Conservation (phyloP, 2,113 vertebrate genomes). For the Xenopus laevis region DNA sequence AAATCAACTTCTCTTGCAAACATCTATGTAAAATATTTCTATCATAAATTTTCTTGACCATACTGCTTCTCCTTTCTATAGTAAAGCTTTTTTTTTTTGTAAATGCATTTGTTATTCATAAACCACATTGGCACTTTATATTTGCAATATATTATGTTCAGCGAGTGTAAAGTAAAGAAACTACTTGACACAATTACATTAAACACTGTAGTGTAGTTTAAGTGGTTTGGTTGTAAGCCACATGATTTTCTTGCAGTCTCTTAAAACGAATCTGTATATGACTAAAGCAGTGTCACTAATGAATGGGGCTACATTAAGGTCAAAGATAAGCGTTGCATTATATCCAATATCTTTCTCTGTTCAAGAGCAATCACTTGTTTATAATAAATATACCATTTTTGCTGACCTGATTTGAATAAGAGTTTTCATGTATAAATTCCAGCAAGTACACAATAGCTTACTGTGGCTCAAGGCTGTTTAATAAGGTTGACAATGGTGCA, state of each 20-base stretch:
- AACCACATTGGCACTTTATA: constrained; percentile 56
- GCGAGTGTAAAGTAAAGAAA: constrained; percentile 56
- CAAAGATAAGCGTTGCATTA: no score
- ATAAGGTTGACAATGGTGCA: no score
- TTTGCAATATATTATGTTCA: constrained; percentile 61
- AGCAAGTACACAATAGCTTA: no score
- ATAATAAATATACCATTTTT: no score
- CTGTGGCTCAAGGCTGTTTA: no score
- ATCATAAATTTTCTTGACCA: constrained; percentile 59
- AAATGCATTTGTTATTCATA: constrained; percentile 58
- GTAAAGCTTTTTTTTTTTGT: constrained; percentile 47
- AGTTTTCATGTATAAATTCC: no score
- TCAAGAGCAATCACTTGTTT: no score
- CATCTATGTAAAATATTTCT: constrained; percentile 58
- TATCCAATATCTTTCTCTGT: no score
- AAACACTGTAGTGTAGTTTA: constrained; percentile 51
- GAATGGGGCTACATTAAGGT: no score
- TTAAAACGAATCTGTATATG: no score
- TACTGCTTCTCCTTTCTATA: constrained; percentile 47
- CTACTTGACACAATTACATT: constrained; percentile 56
- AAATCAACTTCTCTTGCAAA: constrained; percentile 55
- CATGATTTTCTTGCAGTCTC: constrained; percentile 14
- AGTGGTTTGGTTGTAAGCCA: constrained; percentile 54
- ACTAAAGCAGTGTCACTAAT: no score
- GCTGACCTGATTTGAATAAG: no score